A percentile compares a stretch with the other conserved stretches of the same genome.
Conservation (phyloP, 2,888 invertebrate genomes). For the Pammene aurita region DNA sequence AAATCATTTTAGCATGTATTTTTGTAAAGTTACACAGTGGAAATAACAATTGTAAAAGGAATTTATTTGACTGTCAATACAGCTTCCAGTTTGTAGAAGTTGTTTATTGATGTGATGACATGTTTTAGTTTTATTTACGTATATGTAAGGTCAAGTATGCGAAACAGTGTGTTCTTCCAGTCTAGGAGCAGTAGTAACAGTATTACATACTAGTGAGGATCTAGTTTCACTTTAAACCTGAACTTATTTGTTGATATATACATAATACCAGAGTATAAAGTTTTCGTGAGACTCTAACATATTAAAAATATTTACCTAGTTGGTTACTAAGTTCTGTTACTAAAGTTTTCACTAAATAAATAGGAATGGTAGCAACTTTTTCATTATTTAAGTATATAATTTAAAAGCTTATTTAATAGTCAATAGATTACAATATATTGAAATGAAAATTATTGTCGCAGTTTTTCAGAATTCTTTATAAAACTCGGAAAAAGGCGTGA, state of each 20-base stretch:
- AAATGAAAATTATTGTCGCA: too few relatives aligned
- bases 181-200: not conserved
- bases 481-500: too few relatives aligned
- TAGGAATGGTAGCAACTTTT: too few relatives aligned
- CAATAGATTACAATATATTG: too few relatives aligned
- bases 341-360: too few relatives aligned
- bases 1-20: slow-evolving; percentile 24
- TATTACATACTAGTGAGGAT: not conserved
- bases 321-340: too few relatives aligned
- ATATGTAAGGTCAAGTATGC: not conserved
- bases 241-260: not conserved
- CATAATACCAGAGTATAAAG: too few relatives aligned
- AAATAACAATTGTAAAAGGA: not conserved
- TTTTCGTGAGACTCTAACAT: too few relatives aligned
- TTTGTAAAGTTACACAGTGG: slow-evolving; percentile 3
- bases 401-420: too few relatives aligned
- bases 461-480: too few relatives aligned
- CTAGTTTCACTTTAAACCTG: not conserved
- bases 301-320: too few relatives aligned
- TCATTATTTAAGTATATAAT: too few relatives aligned
- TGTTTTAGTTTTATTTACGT: not conserved
- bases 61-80: slow-evolving; percentile 3
- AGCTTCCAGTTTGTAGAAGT: slow-evolving; percentile 17
- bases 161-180: not conserved
- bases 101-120: not conserved